Conservation (phyloP, 2,888 invertebrate genomes). For the Heteromurus nitidus region DNA sequence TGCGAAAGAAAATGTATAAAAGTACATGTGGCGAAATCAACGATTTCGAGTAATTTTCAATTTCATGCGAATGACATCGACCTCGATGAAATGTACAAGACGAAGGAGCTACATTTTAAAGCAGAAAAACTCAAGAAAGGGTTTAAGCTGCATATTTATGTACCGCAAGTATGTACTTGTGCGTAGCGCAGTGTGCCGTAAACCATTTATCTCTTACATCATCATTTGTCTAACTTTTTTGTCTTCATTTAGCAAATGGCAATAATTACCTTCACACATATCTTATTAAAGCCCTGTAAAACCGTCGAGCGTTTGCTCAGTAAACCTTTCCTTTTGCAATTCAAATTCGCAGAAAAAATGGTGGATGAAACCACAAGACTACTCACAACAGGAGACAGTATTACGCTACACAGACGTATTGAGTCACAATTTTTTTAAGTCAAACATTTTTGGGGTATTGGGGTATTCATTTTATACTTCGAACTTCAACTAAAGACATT, state of each 20-base stretch:
- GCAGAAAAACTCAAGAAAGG: constrained; percentile 1
- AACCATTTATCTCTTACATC: constrained; percentile 19
- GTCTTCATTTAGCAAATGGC: constrained; percentile 57
- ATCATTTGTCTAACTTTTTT: constrained; percentile 29
- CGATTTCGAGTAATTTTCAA: constrained; percentile 31
- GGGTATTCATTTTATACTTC: too few species aligned
- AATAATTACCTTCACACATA: constrained; percentile 33
- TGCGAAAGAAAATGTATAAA: too few species aligned
- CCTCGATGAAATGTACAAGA: constrained; percentile 27
- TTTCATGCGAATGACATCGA: constrained; percentile 52
- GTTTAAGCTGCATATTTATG: not conserved
- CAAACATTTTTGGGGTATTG: too few species aligned
- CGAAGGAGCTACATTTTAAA: not conserved
- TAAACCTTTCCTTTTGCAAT: too few species aligned
- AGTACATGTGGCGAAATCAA: constrained; percentile 12
- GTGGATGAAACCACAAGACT: constrained; percentile 27
- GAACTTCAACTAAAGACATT: too few species aligned
- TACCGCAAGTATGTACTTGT: not conserved
- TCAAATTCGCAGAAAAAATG: constrained; percentile 17
- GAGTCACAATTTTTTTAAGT: too few species aligned
- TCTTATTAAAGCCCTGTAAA: not conserved
- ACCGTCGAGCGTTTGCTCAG: too few species aligned
- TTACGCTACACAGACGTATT: too few species aligned
- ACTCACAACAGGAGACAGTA: too few species aligned
- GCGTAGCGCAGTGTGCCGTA: not conserved